Base-by-base conservation (phyloP, 2,797 vertebrate genomes). In the Rhynchonycteris naso region DNA sequence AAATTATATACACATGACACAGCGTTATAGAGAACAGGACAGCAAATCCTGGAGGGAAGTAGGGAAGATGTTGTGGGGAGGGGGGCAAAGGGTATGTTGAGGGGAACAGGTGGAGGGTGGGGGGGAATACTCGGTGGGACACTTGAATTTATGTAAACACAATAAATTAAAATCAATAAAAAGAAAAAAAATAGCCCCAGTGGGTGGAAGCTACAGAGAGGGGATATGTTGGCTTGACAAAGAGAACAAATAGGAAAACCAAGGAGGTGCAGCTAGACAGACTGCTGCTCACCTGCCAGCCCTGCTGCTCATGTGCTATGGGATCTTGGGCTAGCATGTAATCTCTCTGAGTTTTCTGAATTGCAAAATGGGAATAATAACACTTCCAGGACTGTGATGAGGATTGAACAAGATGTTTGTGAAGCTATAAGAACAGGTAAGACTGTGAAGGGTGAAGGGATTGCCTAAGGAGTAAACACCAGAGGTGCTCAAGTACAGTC, bases 341-440 rank as follows among this genome's bases (percentile, higher is more conserved):
- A 58, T n/a, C 58, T 52, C 28, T 26, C 54, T 56, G 84, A 63
- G 50, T 87, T 78, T 82, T 58, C 68, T 90, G 63, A 74, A 26
- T 12, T 92, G 52, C 14, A 93, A 90, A 94, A 72, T 79, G 54
- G 75, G 35, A 90, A 59, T 58, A 63, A 85, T 33, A 75, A 38
- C 43, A 54, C 7, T 82, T 94, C 11, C 24, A 81, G 66, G 38
- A 26, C 56, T 43, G 2, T 56, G 50, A 22, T 43, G 19, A 81
- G 63, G 81, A 63, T n/a, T 50, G 35, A 58, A n/a, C 2, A 15
- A 93, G 28, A 75, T 43, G 54, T n/a, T 59, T 79, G 30, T 43
- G 63, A 93, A 72, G 58, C 24, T 38, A 59, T 52, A 86, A 92
- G 58, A 74, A 38, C 1, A 63, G 71, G 26, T 35, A 59, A 83